Percentiles rank a stretch among this genome's conserved stretches.
Evolutionary conservation across 2,113 vertebrate species (phyloP).

Genomic region (Atherinomorus stipes): DNA sequence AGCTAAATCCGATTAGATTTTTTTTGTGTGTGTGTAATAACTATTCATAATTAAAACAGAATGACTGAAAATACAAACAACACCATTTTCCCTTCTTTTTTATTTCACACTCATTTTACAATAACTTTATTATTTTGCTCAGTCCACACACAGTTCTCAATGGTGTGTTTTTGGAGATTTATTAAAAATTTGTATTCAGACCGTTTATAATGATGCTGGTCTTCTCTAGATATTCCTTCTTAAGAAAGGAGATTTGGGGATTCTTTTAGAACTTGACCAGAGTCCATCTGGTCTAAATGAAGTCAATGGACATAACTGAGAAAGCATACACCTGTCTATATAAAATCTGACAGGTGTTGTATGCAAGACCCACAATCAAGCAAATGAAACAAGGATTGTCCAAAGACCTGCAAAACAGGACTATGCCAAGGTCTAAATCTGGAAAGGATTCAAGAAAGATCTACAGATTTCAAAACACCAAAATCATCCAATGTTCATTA

Average conservation of each 20-base stretch:
- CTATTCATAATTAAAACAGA: neutral
- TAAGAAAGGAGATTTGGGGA: neutral
- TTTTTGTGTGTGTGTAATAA: neutral
- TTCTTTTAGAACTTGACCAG: neutral
- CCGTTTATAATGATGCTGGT: neutral
- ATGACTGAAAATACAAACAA: neutral
- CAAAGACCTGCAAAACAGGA: no score
- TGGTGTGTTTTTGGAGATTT: neutral
- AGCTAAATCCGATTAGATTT: constrained; percentile 1
- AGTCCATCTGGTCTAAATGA: neutral
- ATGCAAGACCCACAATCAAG: no score
- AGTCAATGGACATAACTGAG: neutral
- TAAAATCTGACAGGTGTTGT: neutral
- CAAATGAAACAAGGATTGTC: no score
- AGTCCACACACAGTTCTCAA: no score
- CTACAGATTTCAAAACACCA: neutral
- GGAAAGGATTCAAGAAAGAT: neutral
- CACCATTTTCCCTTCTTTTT: neutral
- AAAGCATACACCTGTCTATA: neutral
- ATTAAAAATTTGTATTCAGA: neutral
- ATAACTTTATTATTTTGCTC: neutral
- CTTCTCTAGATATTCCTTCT: neutral
- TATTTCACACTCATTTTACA: neutral
- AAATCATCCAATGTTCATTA: neutral
- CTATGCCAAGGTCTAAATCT: neutral